Evolutionary conservation across 2,888 invertebrate species (phyloP).

Genomic region (Machimus atricapillus): DNA sequence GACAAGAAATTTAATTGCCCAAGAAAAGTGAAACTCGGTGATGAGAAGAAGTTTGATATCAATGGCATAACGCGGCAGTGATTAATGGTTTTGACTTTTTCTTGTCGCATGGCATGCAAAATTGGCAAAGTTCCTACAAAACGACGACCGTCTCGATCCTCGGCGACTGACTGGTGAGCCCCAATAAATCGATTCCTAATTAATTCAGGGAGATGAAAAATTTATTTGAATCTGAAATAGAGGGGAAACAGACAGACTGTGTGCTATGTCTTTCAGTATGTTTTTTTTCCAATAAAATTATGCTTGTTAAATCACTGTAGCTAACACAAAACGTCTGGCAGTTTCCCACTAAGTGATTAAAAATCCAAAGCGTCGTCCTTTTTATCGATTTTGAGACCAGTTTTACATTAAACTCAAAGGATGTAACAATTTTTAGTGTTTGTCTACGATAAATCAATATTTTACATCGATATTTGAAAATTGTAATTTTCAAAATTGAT

Average conservation of each 20-base stretch:
- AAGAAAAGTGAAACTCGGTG: not conserved
- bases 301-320: not conserved
- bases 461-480: too few species aligned
- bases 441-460: too few species aligned
- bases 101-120: not conserved
- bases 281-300: not conserved
- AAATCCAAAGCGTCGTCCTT: not conserved
- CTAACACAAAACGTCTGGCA: not conserved
- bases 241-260: not conserved
- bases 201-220: not conserved
- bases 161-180: not conserved
- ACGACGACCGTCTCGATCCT: not conserved
- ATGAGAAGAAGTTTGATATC: not conserved
- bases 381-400: not conserved
- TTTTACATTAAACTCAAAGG: too few species aligned
- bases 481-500: too few species aligned
- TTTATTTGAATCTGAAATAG: not conserved
- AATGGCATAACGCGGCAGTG: not conserved
- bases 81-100: not conserved
- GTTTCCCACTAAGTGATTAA: not conserved
- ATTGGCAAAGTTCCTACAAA: not conserved
- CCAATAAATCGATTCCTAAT: not conserved
- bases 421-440: too few species aligned
- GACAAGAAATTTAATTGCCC: not conserved
- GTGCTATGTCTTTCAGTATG: not conserved